Conservation (phyloP, 2,113 vertebrate genomes). For the Rhombomys opimus region DNA sequence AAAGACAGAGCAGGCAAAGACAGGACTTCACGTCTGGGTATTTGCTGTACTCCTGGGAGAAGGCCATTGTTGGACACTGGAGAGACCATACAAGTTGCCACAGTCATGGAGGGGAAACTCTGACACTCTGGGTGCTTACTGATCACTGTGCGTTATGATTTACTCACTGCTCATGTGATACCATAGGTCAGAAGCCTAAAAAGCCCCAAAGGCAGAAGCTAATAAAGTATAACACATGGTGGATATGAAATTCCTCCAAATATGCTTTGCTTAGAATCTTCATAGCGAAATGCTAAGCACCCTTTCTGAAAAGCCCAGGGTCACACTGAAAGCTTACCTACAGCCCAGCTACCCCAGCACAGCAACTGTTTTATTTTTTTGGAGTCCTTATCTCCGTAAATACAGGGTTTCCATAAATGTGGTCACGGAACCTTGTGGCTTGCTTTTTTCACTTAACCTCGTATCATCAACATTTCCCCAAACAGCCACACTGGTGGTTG, state of each 20-base stretch:
- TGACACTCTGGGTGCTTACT: neutral
- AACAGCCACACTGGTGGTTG: neutral
- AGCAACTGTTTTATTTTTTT: constrained; percentile 2
- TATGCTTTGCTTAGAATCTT: constrained; percentile 18
- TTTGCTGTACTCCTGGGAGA: neutral
- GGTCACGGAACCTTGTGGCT: neutral
- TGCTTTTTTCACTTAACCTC: neutral
- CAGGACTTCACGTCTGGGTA: neutral
- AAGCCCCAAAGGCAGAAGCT: neutral
- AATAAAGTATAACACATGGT: neutral
- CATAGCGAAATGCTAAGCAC: constrained; percentile 8
- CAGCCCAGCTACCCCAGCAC: neutral
- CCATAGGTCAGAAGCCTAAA: neutral
- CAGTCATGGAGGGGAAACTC: neutral
- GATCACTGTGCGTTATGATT: neutral
- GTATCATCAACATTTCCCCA: neutral
- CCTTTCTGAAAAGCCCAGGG: neutral
- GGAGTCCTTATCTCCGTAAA: neutral
- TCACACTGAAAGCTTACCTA: neutral
- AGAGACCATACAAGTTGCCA: neutral
- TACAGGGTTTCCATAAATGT: neutral
- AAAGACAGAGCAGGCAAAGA: neutral
- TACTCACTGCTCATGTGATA: neutral
- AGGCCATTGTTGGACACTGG: neutral
- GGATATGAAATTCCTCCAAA: neutral